Evolutionary conservation across 2,888 invertebrate genomes (phyloP).

Genomic region (Oscheius sp.): DNA sequence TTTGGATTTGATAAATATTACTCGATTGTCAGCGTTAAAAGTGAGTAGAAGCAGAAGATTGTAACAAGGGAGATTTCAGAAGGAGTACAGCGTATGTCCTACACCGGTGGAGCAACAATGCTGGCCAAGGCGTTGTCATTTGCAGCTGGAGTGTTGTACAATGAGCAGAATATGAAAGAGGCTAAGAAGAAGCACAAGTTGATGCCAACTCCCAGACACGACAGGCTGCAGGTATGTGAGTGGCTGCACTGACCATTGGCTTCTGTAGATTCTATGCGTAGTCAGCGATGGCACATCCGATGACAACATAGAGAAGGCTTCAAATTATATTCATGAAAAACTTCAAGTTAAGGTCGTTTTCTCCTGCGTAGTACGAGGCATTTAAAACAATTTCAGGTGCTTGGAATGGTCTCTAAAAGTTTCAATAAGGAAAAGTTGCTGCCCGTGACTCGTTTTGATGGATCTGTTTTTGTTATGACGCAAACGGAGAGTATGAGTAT

Average conservation of each 20-base stretch:
- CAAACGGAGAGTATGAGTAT: constrained; percentile 68
- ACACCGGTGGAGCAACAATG: constrained; percentile 70
- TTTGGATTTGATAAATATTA: constrained; percentile 70
- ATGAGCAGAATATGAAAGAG: constrained; percentile 68
- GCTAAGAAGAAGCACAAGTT: constrained; percentile 54
- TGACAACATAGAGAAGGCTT: constrained; percentile 64
- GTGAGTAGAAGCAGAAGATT: constrained; percentile 36
- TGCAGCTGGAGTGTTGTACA: constrained; percentile 67
- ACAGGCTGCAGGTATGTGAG: constrained; percentile 57
- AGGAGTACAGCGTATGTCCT: constrained; percentile 66
- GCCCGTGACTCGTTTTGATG: constrained; percentile 66
- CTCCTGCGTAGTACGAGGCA: neutral
- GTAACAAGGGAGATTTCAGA: constrained; percentile 43
- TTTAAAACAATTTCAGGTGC: constrained; percentile 37
- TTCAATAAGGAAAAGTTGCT: constrained; percentile 62
- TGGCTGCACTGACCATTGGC: no score
- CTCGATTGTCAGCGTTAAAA: constrained; percentile 53
- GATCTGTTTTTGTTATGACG: constrained; percentile 65
- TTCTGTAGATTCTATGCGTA: constrained; percentile 61
- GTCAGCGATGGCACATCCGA: constrained; percentile 69
- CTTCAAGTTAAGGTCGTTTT: constrained; percentile 56
- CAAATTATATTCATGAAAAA: constrained; percentile 65
- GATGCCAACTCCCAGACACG: constrained; percentile 68
- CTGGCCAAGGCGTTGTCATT: constrained; percentile 70
- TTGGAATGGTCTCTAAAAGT: constrained; percentile 53